Evolutionary conservation across 2,888 invertebrate genomes (phyloP).

Genomic region (Dermolepida albohirtum): DNA sequence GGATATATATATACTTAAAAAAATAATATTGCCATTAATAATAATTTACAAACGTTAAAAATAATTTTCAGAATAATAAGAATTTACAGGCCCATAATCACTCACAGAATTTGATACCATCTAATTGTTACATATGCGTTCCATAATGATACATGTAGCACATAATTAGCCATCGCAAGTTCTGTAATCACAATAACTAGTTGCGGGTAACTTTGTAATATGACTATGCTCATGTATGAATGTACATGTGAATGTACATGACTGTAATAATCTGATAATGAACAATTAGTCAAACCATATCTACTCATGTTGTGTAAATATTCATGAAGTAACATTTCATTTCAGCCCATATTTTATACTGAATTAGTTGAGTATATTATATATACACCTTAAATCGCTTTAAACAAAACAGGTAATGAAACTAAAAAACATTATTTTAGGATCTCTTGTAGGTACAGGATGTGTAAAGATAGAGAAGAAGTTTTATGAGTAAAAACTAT

Average conservation of each 20-base stretch:
- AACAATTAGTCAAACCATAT: slow-evolving; percentile 30
- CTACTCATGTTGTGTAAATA: slow-evolving; percentile 28
- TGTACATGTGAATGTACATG: not conserved
- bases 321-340: slow-evolving; percentile 32
- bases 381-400: too few relatives aligned
- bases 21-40: too few relatives aligned
- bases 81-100: slow-evolving; percentile 11
- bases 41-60: slow-evolving; percentile 16
- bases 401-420: too few relatives aligned
- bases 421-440: too few relatives aligned
- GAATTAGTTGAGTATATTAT: not conserved
- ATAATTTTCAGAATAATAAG: slow-evolving; percentile 12
- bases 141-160: slow-evolving; percentile 1
- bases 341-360: slow-evolving; percentile 3
- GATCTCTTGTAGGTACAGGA: too few relatives aligned
- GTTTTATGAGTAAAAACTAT: too few relatives aligned
- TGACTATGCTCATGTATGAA: not conserved
- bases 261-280: slow-evolving; percentile 31
- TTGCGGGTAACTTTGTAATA: slow-evolving; percentile 4
- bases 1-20: not conserved
- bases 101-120: not conserved
- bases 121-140: slow-evolving; percentile 8
- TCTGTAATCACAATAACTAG: slow-evolving; percentile 7
- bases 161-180: slow-evolving; percentile 17
- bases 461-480: too few relatives aligned